These are phyloP conservation scores for Agonopterix arenella DNA, from an alignment of 2,888 invertebrate species.

Conservation along the genomic window DNA sequence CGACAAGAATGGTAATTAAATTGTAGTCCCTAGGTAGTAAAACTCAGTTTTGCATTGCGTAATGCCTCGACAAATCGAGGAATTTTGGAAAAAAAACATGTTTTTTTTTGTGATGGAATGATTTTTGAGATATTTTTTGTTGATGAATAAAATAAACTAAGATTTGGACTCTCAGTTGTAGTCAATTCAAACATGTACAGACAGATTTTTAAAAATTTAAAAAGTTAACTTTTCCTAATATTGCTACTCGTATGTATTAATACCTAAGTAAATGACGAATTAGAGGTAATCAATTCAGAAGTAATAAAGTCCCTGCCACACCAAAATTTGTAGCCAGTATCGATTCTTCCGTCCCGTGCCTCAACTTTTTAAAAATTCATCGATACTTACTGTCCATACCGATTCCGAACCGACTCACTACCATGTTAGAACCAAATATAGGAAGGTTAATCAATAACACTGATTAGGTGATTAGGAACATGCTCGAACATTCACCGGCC, in stretches of 20 bases:
- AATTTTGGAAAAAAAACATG: too few species aligned
- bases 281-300: not conserved
- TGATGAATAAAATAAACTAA: conserved; percentile 7
- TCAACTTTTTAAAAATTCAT: conserved; percentile 69
- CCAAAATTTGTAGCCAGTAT: conserved; percentile 43
- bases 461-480: too few species aligned
- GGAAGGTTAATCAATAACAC: conserved; percentile 16
- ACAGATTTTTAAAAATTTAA: conserved; percentile 19
- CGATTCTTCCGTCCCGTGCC: conserved; percentile 69
- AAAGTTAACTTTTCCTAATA: not conserved
- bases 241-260: not conserved
- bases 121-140: too few species aligned
- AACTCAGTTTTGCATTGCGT: too few species aligned
- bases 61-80: too few species aligned
- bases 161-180: too few species aligned
- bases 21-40: too few species aligned
- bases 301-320: conserved; percentile 43
- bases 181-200: too few species aligned
- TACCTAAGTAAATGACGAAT: not conserved
- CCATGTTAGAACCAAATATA: conserved; percentile 31
- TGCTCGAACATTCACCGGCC: too few species aligned
- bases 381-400: conserved; percentile 50
- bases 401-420: conserved; percentile 40
- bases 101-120: too few species aligned
- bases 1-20: too few species aligned